Conservation (phyloP, 2,888 invertebrate species). For the Aethes cnicana region DNA sequence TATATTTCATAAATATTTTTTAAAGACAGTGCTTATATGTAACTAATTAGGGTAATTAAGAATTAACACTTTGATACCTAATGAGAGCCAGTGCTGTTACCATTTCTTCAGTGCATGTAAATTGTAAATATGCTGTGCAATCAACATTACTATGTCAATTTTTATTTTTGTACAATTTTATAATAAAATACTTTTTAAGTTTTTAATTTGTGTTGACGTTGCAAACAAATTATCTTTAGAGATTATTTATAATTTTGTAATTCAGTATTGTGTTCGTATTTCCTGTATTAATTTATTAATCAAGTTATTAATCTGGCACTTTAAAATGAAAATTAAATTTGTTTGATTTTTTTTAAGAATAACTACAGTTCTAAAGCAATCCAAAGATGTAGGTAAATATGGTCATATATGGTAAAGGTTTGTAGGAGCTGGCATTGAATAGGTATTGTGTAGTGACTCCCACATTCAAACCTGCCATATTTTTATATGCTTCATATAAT, state of each 20-base stretch:
- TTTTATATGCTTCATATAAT: slow-evolving; percentile 22
- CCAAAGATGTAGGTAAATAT: slow-evolving; percentile 27
- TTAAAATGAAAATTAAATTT: slow-evolving; percentile 18
- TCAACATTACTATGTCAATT: slow-evolving; percentile 53
- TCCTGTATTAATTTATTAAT: slow-evolving; percentile 26
- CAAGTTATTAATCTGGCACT: slow-evolving; percentile 18
- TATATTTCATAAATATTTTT: slow-evolving; percentile 47
- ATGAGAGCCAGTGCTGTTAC: slow-evolving; percentile 59
- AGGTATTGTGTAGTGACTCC: slow-evolving; percentile 3
- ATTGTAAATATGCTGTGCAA: slow-evolving; percentile 66
- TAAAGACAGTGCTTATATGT: slow-evolving; percentile 39
- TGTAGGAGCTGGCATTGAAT: slow-evolving; percentile 12
- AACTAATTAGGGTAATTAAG: slow-evolving; percentile 26
- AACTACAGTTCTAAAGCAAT: slow-evolving; percentile 24
- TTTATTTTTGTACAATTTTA: slow-evolving; percentile 65
- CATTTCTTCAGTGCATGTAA: slow-evolving; percentile 54
- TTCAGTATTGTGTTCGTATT: slow-evolving; percentile 33
- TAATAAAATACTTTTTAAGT: slow-evolving; percentile 41
- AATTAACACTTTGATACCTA: slow-evolving; percentile 39
- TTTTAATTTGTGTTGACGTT: slow-evolving; percentile 63
- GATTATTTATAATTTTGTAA: slow-evolving; percentile 31
- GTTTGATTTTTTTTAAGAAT: slow-evolving; percentile 22
- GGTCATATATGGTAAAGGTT: slow-evolving; percentile 22
- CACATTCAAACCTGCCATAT: slow-evolving; percentile 28
- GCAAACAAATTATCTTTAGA: slow-evolving; percentile 38